Base-by-base conservation (phyloP, 1,140 invertebrate genomes). In the Nixonia krombeini region DNA sequence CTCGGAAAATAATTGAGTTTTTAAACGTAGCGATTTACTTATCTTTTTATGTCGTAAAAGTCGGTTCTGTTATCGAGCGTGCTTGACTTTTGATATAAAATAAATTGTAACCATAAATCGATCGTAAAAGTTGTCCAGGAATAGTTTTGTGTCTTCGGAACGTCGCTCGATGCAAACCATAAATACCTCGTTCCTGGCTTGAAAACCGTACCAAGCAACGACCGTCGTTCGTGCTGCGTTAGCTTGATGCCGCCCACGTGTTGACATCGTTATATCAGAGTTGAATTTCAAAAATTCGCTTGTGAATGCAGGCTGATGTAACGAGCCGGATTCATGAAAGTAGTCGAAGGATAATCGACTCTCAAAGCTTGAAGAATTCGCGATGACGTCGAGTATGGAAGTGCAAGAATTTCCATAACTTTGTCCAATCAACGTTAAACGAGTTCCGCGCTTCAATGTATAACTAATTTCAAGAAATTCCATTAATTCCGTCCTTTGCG, bases 401-500 rank as follows among this genome's bases (percentile, higher is more conserved):
- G 44, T 12, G 55, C 38, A 40, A 37, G 47, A 61, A 61, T 51
- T 61, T 61, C 47, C 41, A 61, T 45, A 61, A 61, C 47, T 61
- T 59, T 51, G 38, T 50, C 46, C 56, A 52, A 61, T 61, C 57
- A 51, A 46, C 17, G 31, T 13, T 29, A 38, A 28, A 13, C 8
- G 41, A 50, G 41, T 46, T 51, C 45, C 37, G 31, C 2, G 12
- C 2, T 2, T n/a, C 10, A 13, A 10, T 4, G 38, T 41, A 45
- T 61, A 61, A 52, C 25, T 26, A 37, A 35, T 50, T 51, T 42
- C 23, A 61, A 61, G 47, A 52, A 28, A 52, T 46, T 46, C 47
- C 47, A 15, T 13, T 18, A 45, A 50, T 51, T 8, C 31, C 56
- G n/a, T 16, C 18, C 23, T 46, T 7, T 16, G 21, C 31, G 4